Evolutionary conservation across 1,140 invertebrate genomes (phyloP).

Genomic region (Drosophila busckii): DNA sequence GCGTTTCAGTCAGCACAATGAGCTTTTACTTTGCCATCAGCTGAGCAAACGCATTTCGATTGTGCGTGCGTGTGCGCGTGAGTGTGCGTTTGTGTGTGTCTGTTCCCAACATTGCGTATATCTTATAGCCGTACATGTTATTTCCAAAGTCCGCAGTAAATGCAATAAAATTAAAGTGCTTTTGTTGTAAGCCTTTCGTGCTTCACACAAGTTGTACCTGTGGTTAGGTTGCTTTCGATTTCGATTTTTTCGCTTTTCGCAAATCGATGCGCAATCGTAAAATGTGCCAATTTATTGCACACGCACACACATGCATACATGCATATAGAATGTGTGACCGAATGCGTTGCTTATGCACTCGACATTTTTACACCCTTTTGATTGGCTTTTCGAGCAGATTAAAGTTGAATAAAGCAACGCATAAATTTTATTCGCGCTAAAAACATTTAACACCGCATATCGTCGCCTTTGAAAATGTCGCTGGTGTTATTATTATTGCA

Average conservation of each 20-base stretch:
- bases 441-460: constrained; percentile 45
- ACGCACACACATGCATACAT: constrained; percentile 34
- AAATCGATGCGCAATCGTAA: constrained; percentile 67
- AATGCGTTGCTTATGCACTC: not conserved
- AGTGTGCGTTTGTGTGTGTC: no score
- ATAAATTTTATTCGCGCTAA: constrained; percentile 41
- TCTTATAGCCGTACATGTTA: constrained; percentile 3
- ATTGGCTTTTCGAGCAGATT: constrained; percentile 55
- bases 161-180: constrained; percentile 68
- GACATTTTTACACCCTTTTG: constrained; percentile 54
- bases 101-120: no score
- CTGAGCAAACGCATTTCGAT: constrained; percentile 11
- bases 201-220: constrained; percentile 43
- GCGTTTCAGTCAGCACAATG: constrained; percentile 37
- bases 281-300: constrained; percentile 63
- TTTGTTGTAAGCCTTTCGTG: constrained; percentile 50
- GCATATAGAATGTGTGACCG: not conserved
- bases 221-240: constrained; percentile 24
- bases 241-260: constrained; percentile 18
- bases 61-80: no score
- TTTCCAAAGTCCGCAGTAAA: constrained; percentile 23
- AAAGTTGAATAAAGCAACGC: constrained; percentile 52
- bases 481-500: constrained; percentile 1
- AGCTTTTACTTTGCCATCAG: constrained; percentile 13
- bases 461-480: no score